Percentiles rank a stretch among this genome's conserved stretches.
These are phyloP conservation scores for Aphelinus certus DNA, from an alignment of 1,140 invertebrate species.

Conservation along the genomic window DNA sequence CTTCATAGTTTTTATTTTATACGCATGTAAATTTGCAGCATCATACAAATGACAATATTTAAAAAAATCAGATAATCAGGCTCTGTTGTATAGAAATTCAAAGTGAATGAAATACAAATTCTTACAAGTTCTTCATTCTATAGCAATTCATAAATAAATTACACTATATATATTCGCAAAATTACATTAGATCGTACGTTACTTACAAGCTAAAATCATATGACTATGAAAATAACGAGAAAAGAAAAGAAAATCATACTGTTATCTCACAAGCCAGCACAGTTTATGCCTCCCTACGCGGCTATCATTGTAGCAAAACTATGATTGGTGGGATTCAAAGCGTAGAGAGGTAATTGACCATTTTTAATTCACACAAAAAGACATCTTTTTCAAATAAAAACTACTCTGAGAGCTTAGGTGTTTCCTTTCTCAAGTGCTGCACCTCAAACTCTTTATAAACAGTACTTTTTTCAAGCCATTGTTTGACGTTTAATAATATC, in stretches of 20 bases:
- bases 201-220: slow-evolving; percentile 35
- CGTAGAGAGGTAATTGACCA: slow-evolving; percentile 49
- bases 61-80: slow-evolving; percentile 35
- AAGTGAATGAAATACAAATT: slow-evolving; percentile 38
- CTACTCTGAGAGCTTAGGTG: slow-evolving; percentile 6
- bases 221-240: slow-evolving; percentile 40
- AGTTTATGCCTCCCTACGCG: slow-evolving; percentile 31
- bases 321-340: slow-evolving; percentile 32
- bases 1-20: slow-evolving; percentile 51
- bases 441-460: slow-evolving; percentile 23
- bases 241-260: slow-evolving; percentile 30
- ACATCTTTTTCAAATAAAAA: slow-evolving; percentile 27
- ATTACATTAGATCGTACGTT: slow-evolving; percentile 30
- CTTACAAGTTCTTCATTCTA: slow-evolving; percentile 34
- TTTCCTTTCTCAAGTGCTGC: neutral
- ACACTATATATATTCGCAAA: slow-evolving; percentile 32
- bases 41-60: slow-evolving; percentile 43
- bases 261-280: slow-evolving; percentile 28
- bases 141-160: slow-evolving; percentile 50
- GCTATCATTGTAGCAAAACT: slow-evolving; percentile 14
- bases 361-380: slow-evolving; percentile 41
- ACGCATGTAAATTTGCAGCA: slow-evolving; percentile 45
- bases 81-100: slow-evolving; percentile 28
- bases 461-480: slow-evolving; percentile 25
- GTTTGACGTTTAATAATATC: slow-evolving; percentile 31